These are phyloP conservation scores for Auanema sp. DNA, from an alignment of 2,888 invertebrate genomes.

Conservation along the genomic window DNA sequence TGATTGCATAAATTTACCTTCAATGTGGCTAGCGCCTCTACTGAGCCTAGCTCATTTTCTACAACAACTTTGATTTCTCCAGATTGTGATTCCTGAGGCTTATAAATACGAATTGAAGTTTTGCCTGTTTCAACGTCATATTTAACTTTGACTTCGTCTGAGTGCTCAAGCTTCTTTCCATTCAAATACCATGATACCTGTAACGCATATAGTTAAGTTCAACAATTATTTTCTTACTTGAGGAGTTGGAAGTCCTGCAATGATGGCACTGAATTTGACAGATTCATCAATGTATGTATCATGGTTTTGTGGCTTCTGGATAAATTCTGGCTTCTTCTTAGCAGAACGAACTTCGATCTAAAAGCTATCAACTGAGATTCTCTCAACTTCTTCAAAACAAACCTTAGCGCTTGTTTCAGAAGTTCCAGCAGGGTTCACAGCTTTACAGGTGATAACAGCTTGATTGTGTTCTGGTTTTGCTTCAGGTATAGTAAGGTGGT, in stretches of 20 bases:
- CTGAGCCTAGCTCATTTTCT: constrained; percentile 54
- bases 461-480: constrained; percentile 46
- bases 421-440: constrained; percentile 47
- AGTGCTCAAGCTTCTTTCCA: constrained; percentile 43
- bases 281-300: constrained; percentile 74
- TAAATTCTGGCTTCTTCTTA: constrained; percentile 55
- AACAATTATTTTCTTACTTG: constrained; percentile 35
- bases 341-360: constrained; percentile 23
- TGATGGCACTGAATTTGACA: constrained; percentile 78
- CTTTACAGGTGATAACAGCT: constrained; percentile 34
- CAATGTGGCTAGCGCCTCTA: constrained; percentile 54
- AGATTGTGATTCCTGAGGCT: constrained; percentile 33
- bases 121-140: constrained; percentile 58
- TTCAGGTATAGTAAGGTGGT: constrained; percentile 73
- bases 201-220: constrained; percentile 7
- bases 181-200: constrained; percentile 56
- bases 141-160: constrained; percentile 74
- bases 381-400: no score
- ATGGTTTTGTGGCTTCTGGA: constrained; percentile 58
- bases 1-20: constrained; percentile 26
- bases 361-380: no score
- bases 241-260: constrained; percentile 59
- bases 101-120: constrained; percentile 59
- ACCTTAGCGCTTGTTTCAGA: constrained; percentile 43
- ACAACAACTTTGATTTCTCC: constrained; percentile 57